Conservation (phyloP, 1,140 invertebrate genomes). For the Schmidtea mediterranea region DNA sequence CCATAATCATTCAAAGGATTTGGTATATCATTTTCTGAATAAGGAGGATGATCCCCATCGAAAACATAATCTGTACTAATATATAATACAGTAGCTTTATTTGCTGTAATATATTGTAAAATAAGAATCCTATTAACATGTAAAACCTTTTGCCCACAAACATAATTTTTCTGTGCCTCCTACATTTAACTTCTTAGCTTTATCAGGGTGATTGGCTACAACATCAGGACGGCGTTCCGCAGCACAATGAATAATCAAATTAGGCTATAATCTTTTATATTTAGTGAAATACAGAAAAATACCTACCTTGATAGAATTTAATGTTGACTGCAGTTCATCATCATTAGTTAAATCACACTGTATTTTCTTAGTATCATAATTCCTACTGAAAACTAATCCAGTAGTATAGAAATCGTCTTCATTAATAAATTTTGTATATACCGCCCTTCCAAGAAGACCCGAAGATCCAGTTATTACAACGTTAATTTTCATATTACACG, state of each 20-base stretch:
- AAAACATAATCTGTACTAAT: conserved; percentile 37
- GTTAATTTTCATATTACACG: conserved; percentile 1
- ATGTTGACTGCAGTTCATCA: conserved; percentile 14
- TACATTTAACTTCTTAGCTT: conserved; percentile 27
- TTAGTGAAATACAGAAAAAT: conserved; percentile 9
- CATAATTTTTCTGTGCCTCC: conserved; percentile 25
- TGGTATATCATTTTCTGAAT: conserved; percentile 21
- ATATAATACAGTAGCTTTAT: conserved; percentile 27
- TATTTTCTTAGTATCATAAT: conserved; percentile 11
- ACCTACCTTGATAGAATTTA: conserved; percentile 17
- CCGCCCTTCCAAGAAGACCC: conserved; percentile 28
- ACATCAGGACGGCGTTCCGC: conserved; percentile 31
- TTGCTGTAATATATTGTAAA: conserved; percentile 13
- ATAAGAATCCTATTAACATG: background rate
- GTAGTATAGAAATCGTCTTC: conserved; percentile 19
- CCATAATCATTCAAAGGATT: conserved; percentile 34
- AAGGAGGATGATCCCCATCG: conserved; percentile 32
- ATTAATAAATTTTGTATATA: conserved; percentile 18
- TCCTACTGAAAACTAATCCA: conserved; percentile 28
- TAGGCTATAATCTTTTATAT: conserved; percentile 17
- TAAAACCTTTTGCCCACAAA: conserved; percentile 23
- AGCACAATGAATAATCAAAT: conserved; percentile 31
- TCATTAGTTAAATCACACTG: conserved; percentile 25
- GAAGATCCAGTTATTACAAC: conserved; percentile 32
- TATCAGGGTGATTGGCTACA: conserved; percentile 28